Conservation (phyloP, 2,888 invertebrate genomes). For the Calliphora vomitoria region DNA sequence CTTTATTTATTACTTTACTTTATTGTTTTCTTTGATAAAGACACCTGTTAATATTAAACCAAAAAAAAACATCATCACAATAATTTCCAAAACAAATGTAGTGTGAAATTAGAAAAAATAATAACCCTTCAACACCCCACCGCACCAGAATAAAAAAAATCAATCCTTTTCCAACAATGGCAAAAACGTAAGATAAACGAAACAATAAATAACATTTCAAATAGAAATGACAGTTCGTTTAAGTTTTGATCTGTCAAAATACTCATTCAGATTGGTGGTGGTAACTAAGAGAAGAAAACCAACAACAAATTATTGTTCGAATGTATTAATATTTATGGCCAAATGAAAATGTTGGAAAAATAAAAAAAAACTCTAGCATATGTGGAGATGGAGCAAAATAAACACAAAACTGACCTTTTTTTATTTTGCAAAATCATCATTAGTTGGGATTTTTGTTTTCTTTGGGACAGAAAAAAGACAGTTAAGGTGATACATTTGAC, state of each 20-base stretch:
- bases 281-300: background rate
- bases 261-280: constrained; percentile 48
- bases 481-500: constrained; percentile 50
- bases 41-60: constrained; percentile 67
- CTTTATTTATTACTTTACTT: constrained; percentile 6
- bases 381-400: background rate
- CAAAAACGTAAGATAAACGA: constrained; percentile 3
- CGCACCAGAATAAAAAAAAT: background rate
- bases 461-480: constrained; percentile 3
- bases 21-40: background rate
- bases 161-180: constrained; percentile 35
- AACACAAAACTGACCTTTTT: constrained; percentile 57
- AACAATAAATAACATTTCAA: constrained; percentile 60
- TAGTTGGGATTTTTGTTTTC: constrained; percentile 43
- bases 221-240: constrained; percentile 51
- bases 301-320: background rate
- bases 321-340: background rate
- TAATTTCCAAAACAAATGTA: constrained; percentile 66
- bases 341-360: background rate
- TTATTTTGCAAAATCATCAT: constrained; percentile 69
- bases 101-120: constrained; percentile 71
- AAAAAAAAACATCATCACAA: constrained; percentile 42
- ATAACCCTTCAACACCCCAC: constrained; percentile 57
- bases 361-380: constrained; percentile 8
- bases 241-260: constrained; percentile 63